A percentile compares a stretch with the other conserved stretches of the same genome.
Conservation (phyloP, 2,113 vertebrate species). For the Indri indri region DNA sequence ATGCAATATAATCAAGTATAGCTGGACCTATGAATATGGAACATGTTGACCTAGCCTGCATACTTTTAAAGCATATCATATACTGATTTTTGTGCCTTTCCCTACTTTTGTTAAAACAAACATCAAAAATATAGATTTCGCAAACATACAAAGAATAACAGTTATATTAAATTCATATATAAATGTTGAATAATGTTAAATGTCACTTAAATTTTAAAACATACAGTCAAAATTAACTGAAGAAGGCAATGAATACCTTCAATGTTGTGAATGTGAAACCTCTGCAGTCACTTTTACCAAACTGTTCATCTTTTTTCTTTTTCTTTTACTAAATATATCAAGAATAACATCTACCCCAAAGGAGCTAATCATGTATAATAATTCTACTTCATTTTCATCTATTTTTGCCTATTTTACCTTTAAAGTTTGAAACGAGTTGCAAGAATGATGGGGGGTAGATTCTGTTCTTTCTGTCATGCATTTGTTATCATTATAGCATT, state of each 20-base stretch:
- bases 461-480: not conserved
- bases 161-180: not conserved
- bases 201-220: conserved; percentile 27
- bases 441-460: fast-evolving
- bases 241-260: not conserved
- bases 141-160: not conserved
- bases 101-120: not conserved
- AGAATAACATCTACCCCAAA: not conserved
- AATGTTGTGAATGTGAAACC: not conserved
- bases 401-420: not conserved
- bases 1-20: conserved; percentile 62
- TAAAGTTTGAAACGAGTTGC: not conserved
- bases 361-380: not conserved
- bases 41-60: not conserved
- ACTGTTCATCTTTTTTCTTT: not conserved
- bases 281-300: not conserved
- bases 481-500: not conserved
- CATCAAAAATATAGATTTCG: not conserved
- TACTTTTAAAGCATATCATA: conserved; percentile 1
- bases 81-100: not conserved
- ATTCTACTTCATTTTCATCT: not conserved
- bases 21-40: conserved; percentile 43
- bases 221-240: not conserved
- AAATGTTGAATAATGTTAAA: not conserved
- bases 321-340: not conserved